These are phyloP conservation scores for Diabrotica balteata DNA, from an alignment of 2,888 invertebrate species.

Conservation along the genomic window DNA sequence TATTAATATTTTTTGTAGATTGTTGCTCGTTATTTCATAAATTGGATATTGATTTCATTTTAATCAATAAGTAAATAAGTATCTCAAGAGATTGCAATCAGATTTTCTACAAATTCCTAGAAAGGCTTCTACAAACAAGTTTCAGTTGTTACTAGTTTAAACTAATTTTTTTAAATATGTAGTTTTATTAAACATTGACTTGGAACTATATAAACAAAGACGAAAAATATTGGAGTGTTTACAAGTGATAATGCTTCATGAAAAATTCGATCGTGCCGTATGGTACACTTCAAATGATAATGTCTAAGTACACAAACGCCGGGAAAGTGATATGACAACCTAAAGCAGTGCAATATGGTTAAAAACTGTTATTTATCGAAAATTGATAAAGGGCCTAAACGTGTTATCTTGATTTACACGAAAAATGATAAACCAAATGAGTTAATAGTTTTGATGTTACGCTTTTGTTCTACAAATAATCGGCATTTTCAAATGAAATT, in stretches of 20 bases:
- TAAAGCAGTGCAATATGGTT: slow-evolving; percentile 21
- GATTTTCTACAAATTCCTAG: too few species aligned
- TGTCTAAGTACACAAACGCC: slow-evolving; percentile 11
- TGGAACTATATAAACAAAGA: slow-evolving; percentile 7
- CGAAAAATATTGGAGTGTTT: slow-evolving; percentile 16
- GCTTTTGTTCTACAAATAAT: slow-evolving; percentile 1
- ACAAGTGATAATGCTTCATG: slow-evolving; percentile 16
- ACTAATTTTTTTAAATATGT: too few species aligned
- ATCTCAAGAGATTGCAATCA: too few species aligned
- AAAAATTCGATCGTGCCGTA: slow-evolving; percentile 7
- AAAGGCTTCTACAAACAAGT: too few species aligned
- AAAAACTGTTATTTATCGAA: slow-evolving; percentile 12
- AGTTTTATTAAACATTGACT: neutral
- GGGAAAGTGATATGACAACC: slow-evolving; percentile 10
- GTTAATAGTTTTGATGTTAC: neutral
- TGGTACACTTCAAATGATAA: slow-evolving; percentile 19
- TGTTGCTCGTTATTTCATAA: too few species aligned
- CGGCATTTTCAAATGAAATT: too few species aligned
- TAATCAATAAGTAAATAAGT: too few species aligned
- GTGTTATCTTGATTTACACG: slow-evolving; percentile 9
- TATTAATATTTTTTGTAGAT: too few species aligned
- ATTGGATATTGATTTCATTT: too few species aligned
- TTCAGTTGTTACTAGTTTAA: too few species aligned
- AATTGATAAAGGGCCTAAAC: neutral
- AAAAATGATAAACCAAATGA: neutral